Conservation (phyloP, 2,797 vertebrate genomes). For the Lacerta bilineata region DNA sequence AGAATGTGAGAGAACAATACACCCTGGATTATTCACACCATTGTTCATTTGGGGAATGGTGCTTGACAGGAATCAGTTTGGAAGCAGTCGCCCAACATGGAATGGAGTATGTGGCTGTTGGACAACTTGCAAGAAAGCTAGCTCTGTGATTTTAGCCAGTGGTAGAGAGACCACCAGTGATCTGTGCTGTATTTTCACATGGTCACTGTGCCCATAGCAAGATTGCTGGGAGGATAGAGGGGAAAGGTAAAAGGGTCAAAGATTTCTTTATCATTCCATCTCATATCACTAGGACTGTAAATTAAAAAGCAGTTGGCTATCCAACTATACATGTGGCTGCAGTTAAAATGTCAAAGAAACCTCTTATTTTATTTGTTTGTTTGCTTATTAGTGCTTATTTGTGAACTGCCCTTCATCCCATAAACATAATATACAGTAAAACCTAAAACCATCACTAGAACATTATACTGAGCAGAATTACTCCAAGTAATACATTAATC, state of each 20-base stretch:
- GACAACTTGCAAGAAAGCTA: background rate
- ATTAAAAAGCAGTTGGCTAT: background rate
- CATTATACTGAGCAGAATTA: too few species aligned
- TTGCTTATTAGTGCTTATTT: too few species aligned
- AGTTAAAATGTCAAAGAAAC: background rate
- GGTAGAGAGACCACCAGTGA: background rate
- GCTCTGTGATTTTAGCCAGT: background rate
- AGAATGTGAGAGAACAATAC: background rate
- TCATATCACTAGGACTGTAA: background rate
- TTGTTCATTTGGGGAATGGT: background rate
- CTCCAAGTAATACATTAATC: too few species aligned
- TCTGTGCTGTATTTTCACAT: background rate
- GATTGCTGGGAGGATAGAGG: too few species aligned
- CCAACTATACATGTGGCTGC: background rate
- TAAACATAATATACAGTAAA: too few species aligned
- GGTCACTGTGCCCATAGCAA: background rate
- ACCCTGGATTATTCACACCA: background rate
- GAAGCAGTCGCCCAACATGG: background rate
- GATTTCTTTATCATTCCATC: background rate
- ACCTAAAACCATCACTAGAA: too few species aligned
- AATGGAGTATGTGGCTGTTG: background rate
- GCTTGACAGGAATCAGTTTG: background rate
- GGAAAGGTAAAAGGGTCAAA: background rate
- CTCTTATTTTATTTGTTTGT: background rate
- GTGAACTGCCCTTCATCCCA: too few species aligned